Conservation (phyloP, 2,113 vertebrate genomes). For the Porphyrio hochstetteri region DNA sequence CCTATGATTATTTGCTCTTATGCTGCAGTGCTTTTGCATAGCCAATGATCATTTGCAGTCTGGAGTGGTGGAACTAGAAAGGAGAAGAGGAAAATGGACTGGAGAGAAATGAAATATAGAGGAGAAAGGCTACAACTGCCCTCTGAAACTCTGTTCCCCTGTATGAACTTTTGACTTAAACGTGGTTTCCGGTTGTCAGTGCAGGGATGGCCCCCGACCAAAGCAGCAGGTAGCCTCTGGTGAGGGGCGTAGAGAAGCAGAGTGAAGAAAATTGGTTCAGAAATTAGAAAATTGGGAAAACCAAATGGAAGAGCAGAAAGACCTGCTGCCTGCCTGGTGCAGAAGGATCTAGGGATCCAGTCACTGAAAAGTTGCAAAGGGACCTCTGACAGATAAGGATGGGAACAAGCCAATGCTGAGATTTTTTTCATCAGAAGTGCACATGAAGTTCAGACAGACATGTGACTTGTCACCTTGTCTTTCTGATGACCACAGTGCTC, state of each 20-base stretch:
- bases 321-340: neutral
- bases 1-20: slow-evolving; percentile 8
- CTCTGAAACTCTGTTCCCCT: neutral
- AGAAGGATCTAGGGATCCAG: neutral
- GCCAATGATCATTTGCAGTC: neutral
- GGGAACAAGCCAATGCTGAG: neutral
- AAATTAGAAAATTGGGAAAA: neutral
- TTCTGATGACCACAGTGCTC: neutral
- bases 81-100: neutral
- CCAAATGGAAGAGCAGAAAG: neutral
- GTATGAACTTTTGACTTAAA: neutral
- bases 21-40: neutral
- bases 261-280: neutral
- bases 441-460: neutral
- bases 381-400: neutral
- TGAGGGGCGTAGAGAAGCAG: neutral
- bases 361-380: neutral
- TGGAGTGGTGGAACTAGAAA: neutral
- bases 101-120: neutral
- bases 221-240: neutral
- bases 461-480: neutral
- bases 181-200: neutral
- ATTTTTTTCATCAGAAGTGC: neutral
- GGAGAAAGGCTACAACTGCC: neutral
- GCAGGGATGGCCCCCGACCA: neutral